phyloP scores from a whole-genome alignment of 2,797 vertebrate species.

The Capromys pilorides region DNA sequence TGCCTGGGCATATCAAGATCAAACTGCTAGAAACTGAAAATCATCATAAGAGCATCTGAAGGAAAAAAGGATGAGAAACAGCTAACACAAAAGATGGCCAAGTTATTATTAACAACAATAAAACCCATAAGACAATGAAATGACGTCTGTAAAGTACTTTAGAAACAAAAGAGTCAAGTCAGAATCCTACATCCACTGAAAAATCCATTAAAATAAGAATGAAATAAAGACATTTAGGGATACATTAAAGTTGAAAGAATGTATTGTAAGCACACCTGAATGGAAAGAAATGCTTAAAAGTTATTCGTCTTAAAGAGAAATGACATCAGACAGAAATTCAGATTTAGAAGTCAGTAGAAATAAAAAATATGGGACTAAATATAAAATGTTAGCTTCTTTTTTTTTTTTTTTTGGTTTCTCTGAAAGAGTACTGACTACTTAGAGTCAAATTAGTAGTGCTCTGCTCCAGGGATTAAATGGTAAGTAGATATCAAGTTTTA shows the following conservation, averaged over 20 bases:
- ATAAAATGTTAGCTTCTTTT: slow-evolving; percentile 7
- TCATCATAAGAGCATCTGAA: background rate
- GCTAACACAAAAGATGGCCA: background rate
- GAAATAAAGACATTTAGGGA: slow-evolving; percentile 16
- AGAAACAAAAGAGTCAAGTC: slow-evolving; percentile 16
- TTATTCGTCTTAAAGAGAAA: slow-evolving; percentile 34
- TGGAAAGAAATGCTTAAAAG: background rate
- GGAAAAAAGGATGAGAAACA: background rate
- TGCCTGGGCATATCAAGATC: background rate
- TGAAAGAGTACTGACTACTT: background rate
- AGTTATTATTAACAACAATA: slow-evolving; percentile 10
- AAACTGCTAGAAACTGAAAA: slow-evolving; percentile 8
- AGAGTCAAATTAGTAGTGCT: background rate
- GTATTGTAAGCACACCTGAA: background rate
- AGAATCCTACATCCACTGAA: slow-evolving; percentile 8
- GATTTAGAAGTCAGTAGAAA: background rate
- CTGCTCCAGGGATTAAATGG: background rate
- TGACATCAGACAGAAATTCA: slow-evolving; percentile 17
- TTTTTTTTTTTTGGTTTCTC: background rate
- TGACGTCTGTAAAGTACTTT: slow-evolving; percentile 12
- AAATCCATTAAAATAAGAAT: background rate
- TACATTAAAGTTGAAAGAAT: background rate
- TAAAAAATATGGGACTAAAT: slow-evolving; percentile 32
- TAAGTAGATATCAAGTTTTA: background rate
- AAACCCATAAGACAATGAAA: background rate